Conservation (phyloP, 2,797 vertebrate species). For the Tauraco hartlaubi region DNA sequence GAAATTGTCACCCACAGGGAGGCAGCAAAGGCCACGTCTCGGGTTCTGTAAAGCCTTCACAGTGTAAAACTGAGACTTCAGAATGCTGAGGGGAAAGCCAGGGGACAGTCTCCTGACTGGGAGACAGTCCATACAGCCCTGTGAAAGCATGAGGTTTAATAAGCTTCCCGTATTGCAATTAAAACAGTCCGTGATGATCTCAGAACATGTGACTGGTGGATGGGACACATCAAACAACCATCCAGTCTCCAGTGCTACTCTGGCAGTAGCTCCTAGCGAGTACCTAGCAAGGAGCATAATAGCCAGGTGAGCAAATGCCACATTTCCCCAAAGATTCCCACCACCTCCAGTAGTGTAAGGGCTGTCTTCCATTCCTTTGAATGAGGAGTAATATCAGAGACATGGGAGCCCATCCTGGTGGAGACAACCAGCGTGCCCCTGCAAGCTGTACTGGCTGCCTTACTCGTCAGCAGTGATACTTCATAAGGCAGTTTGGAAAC, state of each 20-base stretch:
- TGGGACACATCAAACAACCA: not conserved
- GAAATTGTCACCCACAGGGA: not conserved
- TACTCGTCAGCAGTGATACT: not conserved
- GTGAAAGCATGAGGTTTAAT: not conserved
- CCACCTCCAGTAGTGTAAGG: not conserved
- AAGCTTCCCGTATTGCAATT: not conserved
- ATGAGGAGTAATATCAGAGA: not conserved
- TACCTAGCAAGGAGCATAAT: not conserved
- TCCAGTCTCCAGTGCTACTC: not conserved
- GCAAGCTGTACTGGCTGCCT: not conserved
- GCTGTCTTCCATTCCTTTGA: not conserved
- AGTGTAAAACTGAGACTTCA: not conserved
- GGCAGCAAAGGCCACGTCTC: conserved; percentile 43
- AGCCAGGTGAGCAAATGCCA: not conserved
- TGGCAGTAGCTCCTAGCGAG: not conserved
- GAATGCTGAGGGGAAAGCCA: fast-evolving
- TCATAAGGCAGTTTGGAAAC: not conserved
- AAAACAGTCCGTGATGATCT: not conserved
- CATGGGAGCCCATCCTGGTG: not conserved
- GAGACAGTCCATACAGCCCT: not conserved
- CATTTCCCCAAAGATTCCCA: not conserved
- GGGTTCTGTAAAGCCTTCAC: not conserved
- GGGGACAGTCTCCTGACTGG: not conserved
- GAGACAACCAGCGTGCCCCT: not conserved
- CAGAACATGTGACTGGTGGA: not conserved